Base-by-base conservation (phyloP, 2,113 vertebrate genomes). In the Manacus vitellinus region DNA sequence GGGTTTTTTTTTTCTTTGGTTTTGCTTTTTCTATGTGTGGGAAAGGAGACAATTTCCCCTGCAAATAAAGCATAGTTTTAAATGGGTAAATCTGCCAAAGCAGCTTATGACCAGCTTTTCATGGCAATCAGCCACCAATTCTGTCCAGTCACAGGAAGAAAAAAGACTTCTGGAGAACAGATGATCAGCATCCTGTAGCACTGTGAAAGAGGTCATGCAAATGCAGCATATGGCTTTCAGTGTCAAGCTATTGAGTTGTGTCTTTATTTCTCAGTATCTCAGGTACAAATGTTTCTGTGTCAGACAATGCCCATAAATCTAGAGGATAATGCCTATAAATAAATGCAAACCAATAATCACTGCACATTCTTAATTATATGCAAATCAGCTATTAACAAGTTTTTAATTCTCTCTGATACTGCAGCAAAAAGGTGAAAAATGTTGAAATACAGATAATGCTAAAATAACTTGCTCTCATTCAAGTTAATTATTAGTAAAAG, bases 31-130 rank as follows among this genome's bases (percentile, higher is more conserved):
- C 22, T 28, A 5, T 4, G 30, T 5, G 13, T 19, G 46, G 18
- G 72, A 61, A 88, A 71, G 43, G 43, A 89, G 39, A 81, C 17
- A 59, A 67, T 44, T 85, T 91, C 44, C 35, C 27, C 47, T 61
- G 35, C 47, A 94, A 86, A 77, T 86, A 89, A 86, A 95, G 58
- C 58, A 81, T 44, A 86, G 79, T 75, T 90, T 94, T 90, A 71
- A 78, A 92, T 80, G 66, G 27, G 67, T 65, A 94, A 92, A 89
- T 80, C 92, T 89, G 70, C 14, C 71, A 92, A 95, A 95, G 94
- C 58, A 92, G 61, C 91, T 96, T 96, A 94, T 66, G 72, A 54
- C 67, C 86, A 90, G 35, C 44, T 68, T 22, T 85, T 12, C 66
- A n/a, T 97, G 92, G 90, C 77, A 89, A 67, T 67, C 39, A 66